Percentiles rank a stretch among this genome's conserved stretches.
These are phyloP conservation scores for Drosophila neotestacea DNA, from an alignment of 2,888 invertebrate species.

Conservation along the genomic window DNA sequence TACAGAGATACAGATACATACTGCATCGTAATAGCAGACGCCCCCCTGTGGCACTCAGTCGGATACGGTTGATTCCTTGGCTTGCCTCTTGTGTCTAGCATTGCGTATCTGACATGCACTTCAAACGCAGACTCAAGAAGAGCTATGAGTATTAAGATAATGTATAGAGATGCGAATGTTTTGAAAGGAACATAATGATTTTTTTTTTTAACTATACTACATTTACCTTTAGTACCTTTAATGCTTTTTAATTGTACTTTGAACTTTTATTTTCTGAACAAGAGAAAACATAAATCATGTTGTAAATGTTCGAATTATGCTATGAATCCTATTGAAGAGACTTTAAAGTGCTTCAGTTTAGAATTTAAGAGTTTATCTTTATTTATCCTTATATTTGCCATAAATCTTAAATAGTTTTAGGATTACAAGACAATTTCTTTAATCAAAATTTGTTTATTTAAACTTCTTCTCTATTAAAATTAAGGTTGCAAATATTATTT, in stretches of 20 bases:
- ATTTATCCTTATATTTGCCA: background rate
- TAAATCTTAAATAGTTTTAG: background rate
- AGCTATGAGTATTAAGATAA: background rate
- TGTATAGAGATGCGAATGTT: slow-evolving; percentile 9
- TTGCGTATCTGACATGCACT: slow-evolving; percentile 72
- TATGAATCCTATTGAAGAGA: no score
- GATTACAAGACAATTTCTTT: background rate
- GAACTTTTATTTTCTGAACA: no score
- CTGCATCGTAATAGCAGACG: slow-evolving; percentile 18
- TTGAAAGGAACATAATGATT: background rate
- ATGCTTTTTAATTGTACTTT: no score
- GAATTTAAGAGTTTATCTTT: background rate
- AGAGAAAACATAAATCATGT: no score
- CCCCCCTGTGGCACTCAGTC: slow-evolving; percentile 31
- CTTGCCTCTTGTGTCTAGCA: slow-evolving; percentile 71
- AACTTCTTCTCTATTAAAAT: background rate
- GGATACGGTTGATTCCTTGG: slow-evolving; percentile 75
- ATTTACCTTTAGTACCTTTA: no score
- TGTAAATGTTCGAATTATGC: no score
- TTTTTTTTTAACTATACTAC: no score
- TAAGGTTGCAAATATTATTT: background rate
- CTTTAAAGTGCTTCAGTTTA: background rate
- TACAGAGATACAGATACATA: slow-evolving; percentile 26
- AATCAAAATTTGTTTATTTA: no score
- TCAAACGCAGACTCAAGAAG: slow-evolving; percentile 29